Base-by-base conservation (phyloP, 2,888 invertebrate genomes). In the Lepidocyrtoides sp. region DNA sequence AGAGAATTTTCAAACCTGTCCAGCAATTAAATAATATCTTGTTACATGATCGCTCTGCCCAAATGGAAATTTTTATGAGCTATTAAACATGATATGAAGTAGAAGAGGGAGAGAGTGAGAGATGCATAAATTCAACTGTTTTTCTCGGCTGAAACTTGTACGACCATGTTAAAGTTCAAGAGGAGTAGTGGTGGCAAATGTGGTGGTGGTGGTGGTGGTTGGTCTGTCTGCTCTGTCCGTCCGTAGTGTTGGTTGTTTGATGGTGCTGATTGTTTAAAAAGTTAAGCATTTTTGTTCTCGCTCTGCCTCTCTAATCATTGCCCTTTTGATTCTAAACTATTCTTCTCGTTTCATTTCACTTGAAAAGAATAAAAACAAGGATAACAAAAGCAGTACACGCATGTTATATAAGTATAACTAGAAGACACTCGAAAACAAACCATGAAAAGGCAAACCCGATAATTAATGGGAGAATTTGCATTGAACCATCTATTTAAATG, bases 1-100 rank as follows among this genome's bases (percentile, higher is more conserved):
- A 87, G 66, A 81, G 66, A 77, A 79, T 77, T 57, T 82, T 91
- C 83, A 75, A 82, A 86, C 83, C 86, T 87, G 87, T 91, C 89
- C 91, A 88, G 92, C 92, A 92, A 92, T 92, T 92, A 92, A 92
- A 92, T 92, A 92, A 92, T 92, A 87, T 92, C 86, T 92, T 90
- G 86, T 87, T 91, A 87, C 92, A 91, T 83, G 82, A 87, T 90
- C 90, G 90, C 48, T 84, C 84, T 54, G 66, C 90, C 90, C 90
- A 90, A 90, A 90, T 90, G 91, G 91, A 91, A 91, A 85, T 91
- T 91, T 91, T 91, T 91, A 91, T 91, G 91, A 91, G 91, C 91
- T 91, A 91, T 91, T 91, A 91, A 91, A 86, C 91, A 91, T 91
- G 91, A 91, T 86, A 91, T 79, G 91, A 91, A 85, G 72, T 69